phyloP scores from a whole-genome alignment of 30 jellyfish, hydroid and myxozoan genomes.

The Aurelia sp. region DNA sequence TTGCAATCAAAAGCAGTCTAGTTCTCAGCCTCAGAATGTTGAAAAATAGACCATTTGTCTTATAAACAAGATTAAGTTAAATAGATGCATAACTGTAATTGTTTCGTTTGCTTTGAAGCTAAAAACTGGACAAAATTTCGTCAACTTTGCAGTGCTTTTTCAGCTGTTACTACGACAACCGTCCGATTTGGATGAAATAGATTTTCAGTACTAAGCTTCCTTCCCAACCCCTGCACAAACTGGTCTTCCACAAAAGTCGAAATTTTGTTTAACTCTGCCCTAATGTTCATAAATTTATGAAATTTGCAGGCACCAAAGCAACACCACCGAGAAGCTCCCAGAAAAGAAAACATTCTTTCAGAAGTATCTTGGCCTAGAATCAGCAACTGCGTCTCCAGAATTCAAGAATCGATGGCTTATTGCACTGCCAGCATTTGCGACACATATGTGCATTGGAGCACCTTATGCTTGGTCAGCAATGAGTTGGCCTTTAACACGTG shows the following conservation, averaged over 20 bases:
- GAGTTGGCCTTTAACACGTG: constrained; percentile 80
- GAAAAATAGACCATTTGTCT: too few relatives aligned
- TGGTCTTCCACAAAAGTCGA: too few relatives aligned
- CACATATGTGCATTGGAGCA: constrained; percentile 80
- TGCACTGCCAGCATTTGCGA: constrained; percentile 75
- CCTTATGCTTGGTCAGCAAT: constrained; percentile 83
- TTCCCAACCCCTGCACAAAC: too few relatives aligned
- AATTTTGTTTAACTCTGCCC: too few relatives aligned
- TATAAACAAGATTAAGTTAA: too few relatives aligned
- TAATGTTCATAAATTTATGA: neutral
- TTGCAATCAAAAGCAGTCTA: too few relatives aligned
- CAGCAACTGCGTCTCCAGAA: constrained; percentile 54
- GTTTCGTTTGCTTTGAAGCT: neutral
- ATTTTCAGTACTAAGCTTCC: too few relatives aligned
- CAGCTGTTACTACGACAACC: too few relatives aligned
- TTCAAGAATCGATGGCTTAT: constrained; percentile 72
- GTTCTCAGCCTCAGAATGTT: too few relatives aligned
- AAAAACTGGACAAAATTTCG: neutral
- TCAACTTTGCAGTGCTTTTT: too few relatives aligned
- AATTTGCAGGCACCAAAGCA: constrained; percentile 16
- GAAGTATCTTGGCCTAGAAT: constrained; percentile 58
- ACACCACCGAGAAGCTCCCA: constrained; percentile 23
- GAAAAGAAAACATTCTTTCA: constrained; percentile 62
- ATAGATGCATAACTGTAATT: too few relatives aligned
- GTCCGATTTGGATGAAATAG: too few relatives aligned